Evolutionary conservation across 1,140 invertebrate species (phyloP), one percentile per base, ranked within the genome.

Genomic region (Leguminivora glycinivorella): DNA sequence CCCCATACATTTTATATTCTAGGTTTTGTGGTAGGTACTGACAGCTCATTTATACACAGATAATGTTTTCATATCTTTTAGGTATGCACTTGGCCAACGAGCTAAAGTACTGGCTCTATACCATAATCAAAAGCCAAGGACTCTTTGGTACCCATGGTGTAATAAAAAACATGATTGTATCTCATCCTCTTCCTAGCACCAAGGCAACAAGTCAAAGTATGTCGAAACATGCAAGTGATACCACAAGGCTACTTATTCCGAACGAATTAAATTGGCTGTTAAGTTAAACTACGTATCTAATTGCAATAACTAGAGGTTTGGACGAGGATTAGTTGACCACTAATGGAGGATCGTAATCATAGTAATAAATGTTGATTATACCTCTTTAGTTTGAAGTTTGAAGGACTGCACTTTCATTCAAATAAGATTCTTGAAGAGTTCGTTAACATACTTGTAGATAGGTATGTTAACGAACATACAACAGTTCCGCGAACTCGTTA

Each of bases 231-330:
- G 56, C 56, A 10, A 12, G 19, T 24, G 19, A 19, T 56, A 25
- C 22, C 6, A 14, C 9, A 60, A 60, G 56, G 56, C 22, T 60
- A 25, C 9, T 60, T 60, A 60, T 26, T 60, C n/a, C 14, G 25
- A 60, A 60, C 56, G 14, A 60, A 29, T 60, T 25, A 60, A 56
- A 29, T 9, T 60, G 56, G 56, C 24, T n/a, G 56, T 60, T 60
- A 60, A 26, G 25, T 60, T 60, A 24, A 60, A 60, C 56, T 60
- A 26, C 56, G 9, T 60, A 12, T n/a, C 10, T 60, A 29, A 60
- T 60, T 26, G 25, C 25, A 60, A 14, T 43, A 43, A 43, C 7
- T 38, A 12, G 24, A 24, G 52, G 52, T 56, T 56, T 25, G 24
- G 52, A 56, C 6, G 7, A 25, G n/a, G 24, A 56, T 25, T 56